Evolutionary conservation across 2,113 vertebrate species (phyloP), one percentile per base, ranked within the genome.

Genomic region (Gracilinanus agilis): DNA sequence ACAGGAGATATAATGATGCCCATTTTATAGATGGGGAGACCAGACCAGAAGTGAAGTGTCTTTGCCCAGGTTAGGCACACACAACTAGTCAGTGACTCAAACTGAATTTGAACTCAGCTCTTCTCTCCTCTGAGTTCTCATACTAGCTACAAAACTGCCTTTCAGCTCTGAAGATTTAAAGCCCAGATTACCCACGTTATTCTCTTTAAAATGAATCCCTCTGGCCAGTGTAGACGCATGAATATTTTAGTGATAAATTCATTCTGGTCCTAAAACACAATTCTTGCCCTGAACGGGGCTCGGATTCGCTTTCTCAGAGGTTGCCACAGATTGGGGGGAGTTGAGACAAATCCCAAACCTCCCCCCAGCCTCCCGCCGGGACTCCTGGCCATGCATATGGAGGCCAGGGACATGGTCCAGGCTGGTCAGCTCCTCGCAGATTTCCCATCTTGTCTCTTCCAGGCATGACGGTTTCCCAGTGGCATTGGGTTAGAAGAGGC

Each of bases 141-240:
- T 29, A 27, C 27, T 61, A 29, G 3, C 27, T 27, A 55, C 90
- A 96, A 91, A 34, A 53, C 95, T 1, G n/a, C 21, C 58, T 91
- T 83, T n/a, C n/a, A n/a, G n/a, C n/a, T n/a, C n/a, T 34, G 55
- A 90, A 21, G 53, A 90, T 55, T 89, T 44, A 11, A n/a, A 2
- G 34, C n/a, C 13, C 27, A 44, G 21, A 90, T 93, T 44, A 53
- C 29, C 93, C 89, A 24, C 55, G 54, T 58, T 58, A 58, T 58
- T 58, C 24, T 58, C 56, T 93, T 93, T 44, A 91, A 94, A 95
- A 92, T 93, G 44, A 91, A 90, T 83, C 34, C 53, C 93, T 95
- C 54, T 8, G 90, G 53, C 88, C 75, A 54, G 54, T 23, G 29
- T 91, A 61, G 93, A n/a, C 7, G 23, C 7, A 7, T 0, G 13